Evolutionary conservation across 1,140 invertebrate genomes (phyloP).

Genomic region (Leptinotarsa texana): DNA sequence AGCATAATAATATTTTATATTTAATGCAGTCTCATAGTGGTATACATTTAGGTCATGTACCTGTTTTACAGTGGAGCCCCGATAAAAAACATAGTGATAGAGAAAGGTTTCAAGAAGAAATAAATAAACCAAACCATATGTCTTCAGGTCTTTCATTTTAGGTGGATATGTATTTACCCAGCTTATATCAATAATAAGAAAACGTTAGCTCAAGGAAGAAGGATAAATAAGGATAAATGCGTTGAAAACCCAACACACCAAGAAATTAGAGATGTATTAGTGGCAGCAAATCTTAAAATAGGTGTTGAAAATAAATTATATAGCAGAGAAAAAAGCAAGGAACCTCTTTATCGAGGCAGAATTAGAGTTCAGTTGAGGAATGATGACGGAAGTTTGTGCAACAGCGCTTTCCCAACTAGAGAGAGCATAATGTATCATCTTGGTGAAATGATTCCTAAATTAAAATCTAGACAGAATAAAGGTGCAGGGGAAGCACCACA

Average conservation of each 20-base stretch:
- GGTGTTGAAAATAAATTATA: conserved; percentile 95
- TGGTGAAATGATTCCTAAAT: conserved; percentile 86
- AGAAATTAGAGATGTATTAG: conserved; percentile 91
- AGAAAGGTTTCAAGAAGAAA: conserved; percentile 53
- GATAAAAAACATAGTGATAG: conserved; percentile 72
- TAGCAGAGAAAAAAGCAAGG: conserved; percentile 87
- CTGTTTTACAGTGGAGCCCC: conserved; percentile 52
- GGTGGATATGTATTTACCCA: conserved; percentile 97
- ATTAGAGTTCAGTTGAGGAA: conserved; percentile 91
- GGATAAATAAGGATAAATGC: conserved; percentile 81
- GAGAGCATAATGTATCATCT: conserved; percentile 78
- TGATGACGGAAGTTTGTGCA: conserved; percentile 81
- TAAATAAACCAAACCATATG: conserved; percentile 28
- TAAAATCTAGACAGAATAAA: conserved; percentile 74
- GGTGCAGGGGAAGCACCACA: conserved; percentile 42
- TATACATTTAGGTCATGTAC: not conserved
- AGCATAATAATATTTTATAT: too few species aligned
- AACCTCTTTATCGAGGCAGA: conserved; percentile 79
- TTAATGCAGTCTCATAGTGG: not conserved
- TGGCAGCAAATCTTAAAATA: conserved; percentile 78
- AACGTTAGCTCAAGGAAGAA: conserved; percentile 83
- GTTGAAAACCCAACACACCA: conserved; percentile 92
- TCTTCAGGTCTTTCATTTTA: conserved; percentile 55
- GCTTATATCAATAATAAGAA: conserved; percentile 95
- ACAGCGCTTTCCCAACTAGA: conserved; percentile 75